phyloP scores from a whole-genome alignment of 2,797 vertebrate species.

The Coluber constrictor region DNA sequence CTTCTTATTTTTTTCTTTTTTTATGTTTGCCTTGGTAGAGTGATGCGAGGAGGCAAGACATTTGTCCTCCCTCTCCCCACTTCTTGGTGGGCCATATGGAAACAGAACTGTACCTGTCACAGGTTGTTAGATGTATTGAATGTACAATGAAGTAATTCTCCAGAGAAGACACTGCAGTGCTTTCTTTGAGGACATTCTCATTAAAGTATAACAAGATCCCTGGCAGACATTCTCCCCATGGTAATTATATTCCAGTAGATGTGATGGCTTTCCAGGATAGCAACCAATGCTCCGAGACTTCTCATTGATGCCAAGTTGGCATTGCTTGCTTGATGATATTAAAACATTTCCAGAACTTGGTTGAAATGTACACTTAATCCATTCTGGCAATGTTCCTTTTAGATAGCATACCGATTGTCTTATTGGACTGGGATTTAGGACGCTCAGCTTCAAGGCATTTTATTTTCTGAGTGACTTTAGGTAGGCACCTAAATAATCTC shows the following conservation, averaged over 20 bases:
- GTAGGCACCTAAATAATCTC: background rate
- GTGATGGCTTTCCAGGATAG: background rate
- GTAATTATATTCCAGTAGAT: background rate
- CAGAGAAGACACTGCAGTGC: background rate
- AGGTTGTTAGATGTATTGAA: slow-evolving; percentile 20
- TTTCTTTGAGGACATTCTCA: slow-evolving; percentile 10
- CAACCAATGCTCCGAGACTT: background rate
- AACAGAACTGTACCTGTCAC: slow-evolving; percentile 24
- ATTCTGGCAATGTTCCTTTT: background rate
- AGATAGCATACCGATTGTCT: background rate
- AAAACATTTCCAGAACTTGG: background rate
- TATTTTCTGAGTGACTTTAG: background rate
- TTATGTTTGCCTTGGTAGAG: background rate
- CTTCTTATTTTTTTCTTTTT: background rate
- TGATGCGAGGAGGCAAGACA: background rate
- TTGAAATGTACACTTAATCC: background rate
- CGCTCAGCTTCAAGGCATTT: background rate
- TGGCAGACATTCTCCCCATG: background rate
- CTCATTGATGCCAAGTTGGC: background rate
- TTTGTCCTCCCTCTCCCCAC: background rate
- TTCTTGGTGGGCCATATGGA: slow-evolving; percentile 24
- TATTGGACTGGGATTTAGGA: background rate
- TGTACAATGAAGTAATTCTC: background rate
- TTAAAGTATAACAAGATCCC: background rate
- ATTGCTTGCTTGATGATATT: background rate